Base-by-base conservation (phyloP, 2,113 vertebrate genomes). In the Saccopteryx bilineata region DNA sequence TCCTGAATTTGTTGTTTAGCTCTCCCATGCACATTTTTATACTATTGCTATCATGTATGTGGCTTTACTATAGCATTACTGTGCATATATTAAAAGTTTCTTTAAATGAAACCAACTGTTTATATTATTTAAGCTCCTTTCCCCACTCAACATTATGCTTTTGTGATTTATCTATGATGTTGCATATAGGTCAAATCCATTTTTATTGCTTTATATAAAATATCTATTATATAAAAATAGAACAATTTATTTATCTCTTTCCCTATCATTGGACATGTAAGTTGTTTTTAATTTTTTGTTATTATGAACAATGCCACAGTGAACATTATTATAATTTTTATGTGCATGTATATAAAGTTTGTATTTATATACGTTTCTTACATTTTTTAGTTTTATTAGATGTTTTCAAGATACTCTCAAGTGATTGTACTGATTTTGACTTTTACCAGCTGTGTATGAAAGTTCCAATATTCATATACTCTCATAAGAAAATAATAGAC, bases 141-240 rank as follows among this genome's bases (percentile, higher is more conserved):
- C 33, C 26, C 4, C 13, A 2, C 48, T 92, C 54, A 86, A 23
- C 23, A 66, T 60, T 85, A 61, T 88, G 28, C 48, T 95, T 90
- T 94, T 92, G 50, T 81, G 54, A 84, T 91, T 87, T 87, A 76
- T 56, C 54, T 66, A 5, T 81, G 63, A 76, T 93, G 14, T 76
- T 93, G 28, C 79, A 66, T 65, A 46, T n/a, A 83, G 83, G 54
- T 69, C 60, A 90, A 66, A 90, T 90, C 39, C 17, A 82, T 93
- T 92, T 95, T 95, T 95, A 94, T 58, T 90, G 60, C 15, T 87
- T 90, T 88, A 78, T 68, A 61, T 88, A 78, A 63, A 61, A 54
- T 84, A 92, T 83, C 23, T 8, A 28, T 39, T 12, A 21, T 72
- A 69, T 60, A 46, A 76, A 80, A 95, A 72, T 61, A 89, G 60